phyloP scores from a whole-genome alignment of 2,797 vertebrate genomes.

The Gila robusta region DNA sequence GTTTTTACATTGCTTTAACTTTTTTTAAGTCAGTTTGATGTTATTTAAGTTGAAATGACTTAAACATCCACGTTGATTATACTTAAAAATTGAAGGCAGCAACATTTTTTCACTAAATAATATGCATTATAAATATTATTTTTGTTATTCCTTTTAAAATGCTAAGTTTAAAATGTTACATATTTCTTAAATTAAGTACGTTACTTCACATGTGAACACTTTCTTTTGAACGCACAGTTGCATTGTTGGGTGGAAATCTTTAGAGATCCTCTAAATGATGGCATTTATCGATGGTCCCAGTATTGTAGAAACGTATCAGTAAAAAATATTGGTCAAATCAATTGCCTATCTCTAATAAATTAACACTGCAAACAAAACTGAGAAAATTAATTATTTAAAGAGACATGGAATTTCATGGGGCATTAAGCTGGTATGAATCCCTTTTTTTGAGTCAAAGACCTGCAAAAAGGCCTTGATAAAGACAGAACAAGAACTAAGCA shows the following conservation, averaged over 20 bases:
- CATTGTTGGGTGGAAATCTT: not conserved
- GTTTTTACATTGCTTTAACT: no score
- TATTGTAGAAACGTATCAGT: not conserved
- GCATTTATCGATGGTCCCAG: not conserved
- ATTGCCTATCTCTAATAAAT: not conserved
- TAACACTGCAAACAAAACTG: not conserved
- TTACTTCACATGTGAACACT: not conserved
- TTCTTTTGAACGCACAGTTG: not conserved
- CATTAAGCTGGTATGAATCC: constrained; percentile 1
- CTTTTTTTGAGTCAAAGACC: constrained; percentile 6
- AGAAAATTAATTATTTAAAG: not conserved
- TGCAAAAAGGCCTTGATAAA: constrained; percentile 21
- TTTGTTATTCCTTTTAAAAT: not conserved
- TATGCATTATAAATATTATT: not conserved
- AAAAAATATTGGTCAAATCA: not conserved
- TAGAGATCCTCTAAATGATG: not conserved
- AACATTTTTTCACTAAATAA: not conserved
- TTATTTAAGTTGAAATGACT: no score
- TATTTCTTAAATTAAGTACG: not conserved
- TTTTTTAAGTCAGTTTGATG: no score
- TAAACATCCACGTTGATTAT: no score
- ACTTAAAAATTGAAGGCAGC: no score
- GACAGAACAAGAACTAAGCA: constrained; percentile 36
- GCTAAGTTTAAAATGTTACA: not conserved
- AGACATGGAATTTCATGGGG: constrained; percentile 5